A percentile compares a stretch with the other conserved stretches of the same genome.
Conservation (phyloP, 1,140 invertebrate genomes). For the Berghia stephanieae region DNA sequence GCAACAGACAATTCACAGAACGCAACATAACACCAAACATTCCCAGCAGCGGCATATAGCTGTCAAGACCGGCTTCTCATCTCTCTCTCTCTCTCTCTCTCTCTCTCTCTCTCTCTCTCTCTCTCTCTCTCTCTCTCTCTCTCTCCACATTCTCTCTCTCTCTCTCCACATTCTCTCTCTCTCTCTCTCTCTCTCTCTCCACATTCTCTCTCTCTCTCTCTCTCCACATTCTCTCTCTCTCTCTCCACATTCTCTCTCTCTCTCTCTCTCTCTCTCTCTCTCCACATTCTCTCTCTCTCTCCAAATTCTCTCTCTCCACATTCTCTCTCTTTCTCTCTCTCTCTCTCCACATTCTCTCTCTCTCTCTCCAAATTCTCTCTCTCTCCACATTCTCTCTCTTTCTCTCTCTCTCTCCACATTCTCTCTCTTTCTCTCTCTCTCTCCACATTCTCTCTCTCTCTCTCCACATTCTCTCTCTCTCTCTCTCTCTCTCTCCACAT, state of each 20-base stretch:
- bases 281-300: neutral
- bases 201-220: neutral
- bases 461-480: no score
- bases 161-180: neutral
- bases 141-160: neutral
- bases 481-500: no score
- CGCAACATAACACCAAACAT: no score
- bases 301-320: neutral
- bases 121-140: constrained; percentile 2
- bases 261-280: neutral
- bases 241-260: neutral
- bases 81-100: constrained; percentile 16
- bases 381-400: no score
- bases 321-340: neutral
- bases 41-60: no score
- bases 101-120: constrained; percentile 8
- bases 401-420: no score
- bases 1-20: no score
- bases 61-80: neutral
- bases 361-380: no score
- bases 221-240: neutral
- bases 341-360: neutral
- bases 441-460: no score
- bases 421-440: no score
- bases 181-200: neutral